These are phyloP conservation scores for Salticus scenicus DNA, from an alignment of 2,888 invertebrate genomes.

Conservation along the genomic window DNA sequence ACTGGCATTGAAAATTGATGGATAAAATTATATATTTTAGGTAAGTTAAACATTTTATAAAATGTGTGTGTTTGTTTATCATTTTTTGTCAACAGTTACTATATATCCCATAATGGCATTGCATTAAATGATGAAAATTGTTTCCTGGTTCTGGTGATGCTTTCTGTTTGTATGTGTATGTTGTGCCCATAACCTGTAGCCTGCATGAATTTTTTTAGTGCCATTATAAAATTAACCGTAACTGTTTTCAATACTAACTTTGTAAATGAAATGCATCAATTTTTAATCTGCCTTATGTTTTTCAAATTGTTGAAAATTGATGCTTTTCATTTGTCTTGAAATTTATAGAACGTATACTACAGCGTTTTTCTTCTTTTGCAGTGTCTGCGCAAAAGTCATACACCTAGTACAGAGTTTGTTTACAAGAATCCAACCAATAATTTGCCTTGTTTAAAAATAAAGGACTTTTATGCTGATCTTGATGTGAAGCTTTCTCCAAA, in stretches of 20 bases:
- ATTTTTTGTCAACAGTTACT: not conserved
- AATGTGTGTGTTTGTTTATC: conserved; percentile 11
- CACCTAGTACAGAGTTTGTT: conserved; percentile 16
- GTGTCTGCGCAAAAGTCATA: conserved; percentile 65
- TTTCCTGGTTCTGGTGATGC: not conserved
- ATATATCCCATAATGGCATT: not conserved
- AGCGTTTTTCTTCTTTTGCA: conserved; percentile 40
- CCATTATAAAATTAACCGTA: not conserved
- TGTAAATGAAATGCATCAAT: not conserved
- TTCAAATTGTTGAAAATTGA: not conserved
- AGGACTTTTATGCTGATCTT: conserved; percentile 8
- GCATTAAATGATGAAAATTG: not conserved
- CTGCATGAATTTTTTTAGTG: not conserved
- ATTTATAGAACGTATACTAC: not conserved
- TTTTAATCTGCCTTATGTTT: too few relatives aligned
- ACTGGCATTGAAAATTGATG: not conserved
- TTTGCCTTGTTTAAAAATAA: not conserved
- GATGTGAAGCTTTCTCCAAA: not conserved
- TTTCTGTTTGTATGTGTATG: not conserved
- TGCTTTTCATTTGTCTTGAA: not conserved
- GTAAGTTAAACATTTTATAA: not conserved
- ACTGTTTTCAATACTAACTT: not conserved
- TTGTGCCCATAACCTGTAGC: not conserved
- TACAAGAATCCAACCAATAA: not conserved
- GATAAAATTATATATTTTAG: not conserved